Conservation (phyloP, 2,113 vertebrate genomes). For the Actinemys pallida region DNA sequence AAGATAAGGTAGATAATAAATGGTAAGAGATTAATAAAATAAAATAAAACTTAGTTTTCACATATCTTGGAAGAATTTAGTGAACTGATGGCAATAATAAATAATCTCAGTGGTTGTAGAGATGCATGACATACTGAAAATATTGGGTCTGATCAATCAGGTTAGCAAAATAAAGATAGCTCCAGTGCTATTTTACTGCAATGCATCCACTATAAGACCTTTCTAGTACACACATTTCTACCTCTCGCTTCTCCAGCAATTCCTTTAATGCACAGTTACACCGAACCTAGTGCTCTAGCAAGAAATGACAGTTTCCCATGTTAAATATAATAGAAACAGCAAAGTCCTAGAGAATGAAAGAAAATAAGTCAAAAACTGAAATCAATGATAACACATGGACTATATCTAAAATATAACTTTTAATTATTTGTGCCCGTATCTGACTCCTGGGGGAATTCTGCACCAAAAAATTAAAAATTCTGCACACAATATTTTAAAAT, state of each 20-base stretch:
- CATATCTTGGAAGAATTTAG: not conserved
- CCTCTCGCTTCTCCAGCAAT: not conserved
- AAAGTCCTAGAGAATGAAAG: not conserved
- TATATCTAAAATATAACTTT: conserved; percentile 17
- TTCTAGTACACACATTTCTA: not conserved
- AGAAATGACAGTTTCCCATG: accelerated
- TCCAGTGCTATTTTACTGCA: not conserved
- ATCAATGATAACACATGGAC: not conserved
- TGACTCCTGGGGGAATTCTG: not conserved
- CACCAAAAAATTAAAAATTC: too few species aligned
- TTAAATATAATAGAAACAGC: conserved; percentile 8
- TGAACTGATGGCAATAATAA: not conserved
- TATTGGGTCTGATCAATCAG: not conserved
- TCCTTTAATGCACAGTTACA: not conserved
- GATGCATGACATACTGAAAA: not conserved
- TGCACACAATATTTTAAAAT: too few species aligned
- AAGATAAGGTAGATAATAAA: not conserved
- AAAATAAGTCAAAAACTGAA: not conserved
- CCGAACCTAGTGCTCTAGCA: not conserved
- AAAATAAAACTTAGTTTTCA: not conserved
- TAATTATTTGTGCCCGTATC: not conserved
- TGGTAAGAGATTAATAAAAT: not conserved
- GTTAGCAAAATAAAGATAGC: not conserved
- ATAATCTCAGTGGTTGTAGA: not conserved
- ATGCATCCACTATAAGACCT: not conserved